These are phyloP conservation scores for Darevskia mixta DNA, from an alignment of 2,797 vertebrate species.

Conservation along the genomic window DNA sequence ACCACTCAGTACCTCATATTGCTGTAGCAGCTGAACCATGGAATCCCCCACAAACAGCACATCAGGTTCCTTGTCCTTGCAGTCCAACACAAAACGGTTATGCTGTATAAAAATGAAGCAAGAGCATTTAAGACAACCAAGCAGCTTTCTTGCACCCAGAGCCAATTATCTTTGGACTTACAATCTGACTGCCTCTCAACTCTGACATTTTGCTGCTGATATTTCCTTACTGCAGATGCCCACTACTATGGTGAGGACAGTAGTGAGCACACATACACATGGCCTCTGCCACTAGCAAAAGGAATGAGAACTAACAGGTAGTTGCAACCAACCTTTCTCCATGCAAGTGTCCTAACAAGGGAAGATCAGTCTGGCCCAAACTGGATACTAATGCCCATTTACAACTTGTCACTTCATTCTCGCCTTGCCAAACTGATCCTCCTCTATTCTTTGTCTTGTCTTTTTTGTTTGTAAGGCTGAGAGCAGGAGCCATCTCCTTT, in stretches of 20 bases:
- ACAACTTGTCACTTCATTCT: too few relatives aligned
- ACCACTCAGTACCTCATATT: constrained; percentile 86
- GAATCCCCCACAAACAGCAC: constrained; percentile 97
- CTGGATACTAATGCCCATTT: too few relatives aligned
- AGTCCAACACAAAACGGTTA: constrained; percentile 92
- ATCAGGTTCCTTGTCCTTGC: constrained; percentile 97
- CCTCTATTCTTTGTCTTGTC: too few relatives aligned
- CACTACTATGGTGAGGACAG: background rate
- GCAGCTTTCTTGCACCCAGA: constrained; percentile 6
- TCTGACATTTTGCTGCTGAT: background rate
- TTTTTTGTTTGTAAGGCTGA: too few relatives aligned
- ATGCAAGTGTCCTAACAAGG: background rate
- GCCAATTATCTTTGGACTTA: background rate
- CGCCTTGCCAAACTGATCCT: too few relatives aligned
- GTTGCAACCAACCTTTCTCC: background rate
- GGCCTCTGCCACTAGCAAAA: background rate
- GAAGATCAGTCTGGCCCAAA: background rate
- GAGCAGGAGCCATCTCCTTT: background rate
- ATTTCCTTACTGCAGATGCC: background rate
- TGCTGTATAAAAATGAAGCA: constrained; percentile 82
- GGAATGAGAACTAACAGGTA: background rate
- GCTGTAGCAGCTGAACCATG: constrained; percentile 95
- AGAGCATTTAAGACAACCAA: constrained; percentile 32
- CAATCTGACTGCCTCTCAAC: background rate
- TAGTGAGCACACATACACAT: background rate